phyloP scores from a whole-genome alignment of 1,140 invertebrate species.

The Cotesia chilonis region DNA sequence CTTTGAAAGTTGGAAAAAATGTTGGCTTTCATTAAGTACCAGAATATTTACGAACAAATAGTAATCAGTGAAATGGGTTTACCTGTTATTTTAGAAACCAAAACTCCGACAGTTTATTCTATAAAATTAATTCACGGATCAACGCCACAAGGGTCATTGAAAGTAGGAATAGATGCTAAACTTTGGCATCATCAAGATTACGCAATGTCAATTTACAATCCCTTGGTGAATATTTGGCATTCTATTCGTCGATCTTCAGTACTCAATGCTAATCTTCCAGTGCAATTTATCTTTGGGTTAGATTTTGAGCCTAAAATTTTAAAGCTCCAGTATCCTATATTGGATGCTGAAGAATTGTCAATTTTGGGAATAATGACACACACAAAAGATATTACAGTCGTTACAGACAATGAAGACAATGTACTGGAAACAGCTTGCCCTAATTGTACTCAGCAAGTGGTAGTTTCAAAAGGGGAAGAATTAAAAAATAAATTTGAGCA shows the following conservation, averaged over 20 bases:
- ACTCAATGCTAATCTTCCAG: slow-evolving; percentile 49
- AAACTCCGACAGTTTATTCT: slow-evolving; percentile 45
- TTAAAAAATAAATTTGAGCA: slow-evolving; percentile 44
- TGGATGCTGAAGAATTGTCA: slow-evolving; percentile 47
- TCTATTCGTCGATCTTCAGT: slow-evolving; percentile 48
- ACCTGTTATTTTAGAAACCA: slow-evolving; percentile 51
- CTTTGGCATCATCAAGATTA: slow-evolving; percentile 51
- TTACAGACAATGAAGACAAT: slow-evolving; percentile 50
- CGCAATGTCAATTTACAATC: slow-evolving; percentile 57
- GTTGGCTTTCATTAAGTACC: slow-evolving; percentile 31
- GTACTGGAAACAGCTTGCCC: slow-evolving; percentile 50
- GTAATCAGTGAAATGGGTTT: slow-evolving; percentile 63
- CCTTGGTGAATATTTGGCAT: slow-evolving; percentile 56
- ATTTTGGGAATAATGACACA: slow-evolving; percentile 46
- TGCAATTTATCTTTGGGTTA: slow-evolving; percentile 44
- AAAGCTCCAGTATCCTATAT: slow-evolving; percentile 50
- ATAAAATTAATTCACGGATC: slow-evolving; percentile 39
- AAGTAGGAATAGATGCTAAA: slow-evolving; percentile 41
- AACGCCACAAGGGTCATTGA: slow-evolving; percentile 17
- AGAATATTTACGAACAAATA: slow-evolving; percentile 47
- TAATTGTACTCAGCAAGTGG: slow-evolving; percentile 46
- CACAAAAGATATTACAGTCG: slow-evolving; percentile 48
- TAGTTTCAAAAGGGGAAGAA: slow-evolving; percentile 48
- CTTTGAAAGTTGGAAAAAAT: no score
- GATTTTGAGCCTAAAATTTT: slow-evolving; percentile 47